Percentiles rank a stretch among this genome's conserved stretches.
Conservation (phyloP, 2,113 vertebrate species). For the Macquaria australasica region DNA sequence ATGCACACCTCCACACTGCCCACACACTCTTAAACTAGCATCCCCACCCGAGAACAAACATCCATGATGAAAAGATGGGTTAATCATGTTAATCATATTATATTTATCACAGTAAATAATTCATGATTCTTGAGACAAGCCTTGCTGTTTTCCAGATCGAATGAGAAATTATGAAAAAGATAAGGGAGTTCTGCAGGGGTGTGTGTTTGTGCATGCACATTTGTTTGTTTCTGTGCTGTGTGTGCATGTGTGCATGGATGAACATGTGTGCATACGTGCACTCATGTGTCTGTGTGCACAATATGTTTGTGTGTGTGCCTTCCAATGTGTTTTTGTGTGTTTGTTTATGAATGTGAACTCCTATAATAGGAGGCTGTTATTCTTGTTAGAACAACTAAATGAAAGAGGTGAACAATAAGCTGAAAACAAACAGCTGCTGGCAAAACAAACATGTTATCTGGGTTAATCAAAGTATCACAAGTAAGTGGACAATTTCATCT, state of each 20-base stretch:
- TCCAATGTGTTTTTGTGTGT: neutral
- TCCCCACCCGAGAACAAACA: neutral
- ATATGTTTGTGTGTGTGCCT: neutral
- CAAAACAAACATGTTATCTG: slow-evolving; percentile 56
- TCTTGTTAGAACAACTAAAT: slow-evolving; percentile 58
- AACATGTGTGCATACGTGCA: neutral
- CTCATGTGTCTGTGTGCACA: neutral
- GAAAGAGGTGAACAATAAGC: slow-evolving; percentile 58
- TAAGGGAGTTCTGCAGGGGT: neutral
- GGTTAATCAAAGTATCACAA: slow-evolving; percentile 54
- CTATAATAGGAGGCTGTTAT: slow-evolving; percentile 33
- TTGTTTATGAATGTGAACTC: slow-evolving; percentile 26
- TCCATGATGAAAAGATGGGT: slow-evolving; percentile 19
- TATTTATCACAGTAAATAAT: slow-evolving; percentile 13
- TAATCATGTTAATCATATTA: slow-evolving; percentile 30
- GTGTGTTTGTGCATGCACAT: neutral
- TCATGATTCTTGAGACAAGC: neutral
- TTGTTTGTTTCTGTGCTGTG: neutral
- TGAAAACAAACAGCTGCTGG: slow-evolving; percentile 58
- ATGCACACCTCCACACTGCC: slow-evolving; percentile 18
- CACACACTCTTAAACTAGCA: slow-evolving; percentile 13
- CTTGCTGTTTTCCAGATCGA: neutral
- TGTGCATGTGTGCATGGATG: neutral
- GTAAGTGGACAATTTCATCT: slow-evolving; percentile 29
- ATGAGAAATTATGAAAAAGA: slow-evolving; percentile 8